phyloP scores from a whole-genome alignment of 2,888 invertebrate genomes.

The Lasioglossum figueresi region DNA sequence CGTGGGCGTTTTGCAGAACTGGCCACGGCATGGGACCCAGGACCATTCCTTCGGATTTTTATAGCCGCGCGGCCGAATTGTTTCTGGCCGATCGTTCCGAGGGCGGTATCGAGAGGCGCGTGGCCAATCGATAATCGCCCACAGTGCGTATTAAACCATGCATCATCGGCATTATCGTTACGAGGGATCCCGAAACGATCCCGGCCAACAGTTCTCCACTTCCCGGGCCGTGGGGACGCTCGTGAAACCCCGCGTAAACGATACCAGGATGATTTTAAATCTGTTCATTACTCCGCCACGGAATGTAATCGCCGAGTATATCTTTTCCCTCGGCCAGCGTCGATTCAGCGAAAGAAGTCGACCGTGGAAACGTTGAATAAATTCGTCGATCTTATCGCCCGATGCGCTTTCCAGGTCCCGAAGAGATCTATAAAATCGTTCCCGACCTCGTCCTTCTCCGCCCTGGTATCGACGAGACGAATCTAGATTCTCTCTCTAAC shows the following conservation, averaged over 20 bases:
- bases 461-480: conserved; percentile 36
- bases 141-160: conserved; percentile 67
- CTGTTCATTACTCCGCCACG: conserved; percentile 55
- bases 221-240: conserved; percentile 3
- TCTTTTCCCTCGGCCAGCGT: conserved; percentile 24
- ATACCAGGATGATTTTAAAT: conserved; percentile 59
- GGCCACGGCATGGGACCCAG: neutral
- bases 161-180: conserved; percentile 77
- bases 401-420: conserved; percentile 24
- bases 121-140: conserved; percentile 80
- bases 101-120: conserved; percentile 75
- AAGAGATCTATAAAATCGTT: conserved; percentile 47
- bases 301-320: conserved; percentile 54
- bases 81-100: conserved; percentile 61
- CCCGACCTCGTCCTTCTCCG: conserved; percentile 37
- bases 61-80: conserved; percentile 63
- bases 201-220: conserved; percentile 36
- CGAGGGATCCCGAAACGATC: conserved; percentile 61
- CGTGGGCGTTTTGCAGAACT: conserved; percentile 58
- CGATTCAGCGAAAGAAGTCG: conserved; percentile 56
- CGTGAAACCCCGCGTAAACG: conserved; percentile 53
- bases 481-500: neutral
- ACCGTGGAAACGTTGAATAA: conserved; percentile 52
- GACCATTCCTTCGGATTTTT: conserved; percentile 57
- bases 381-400: conserved; percentile 53